A percentile compares a stretch with the other conserved stretches of the same genome.
Conservation (phyloP, 30 jellyfish, hydroid and myxozoan genomes). For the Turritopsis rubra region DNA sequence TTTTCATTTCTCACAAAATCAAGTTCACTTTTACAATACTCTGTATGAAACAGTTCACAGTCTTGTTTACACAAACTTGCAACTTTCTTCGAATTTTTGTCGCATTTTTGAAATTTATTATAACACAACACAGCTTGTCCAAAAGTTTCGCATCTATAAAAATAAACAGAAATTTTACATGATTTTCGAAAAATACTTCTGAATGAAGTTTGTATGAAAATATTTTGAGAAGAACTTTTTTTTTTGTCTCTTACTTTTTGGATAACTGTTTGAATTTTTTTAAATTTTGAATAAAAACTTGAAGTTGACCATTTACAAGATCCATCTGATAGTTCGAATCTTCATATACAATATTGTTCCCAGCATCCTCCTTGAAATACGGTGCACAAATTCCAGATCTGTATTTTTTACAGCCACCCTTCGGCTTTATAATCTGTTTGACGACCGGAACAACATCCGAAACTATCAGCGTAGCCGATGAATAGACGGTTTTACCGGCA, state of each 20-base stretch:
- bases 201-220: background rate
- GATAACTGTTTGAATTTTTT: background rate
- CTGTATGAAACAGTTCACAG: constrained; percentile 57
- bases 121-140: constrained; percentile 81
- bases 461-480: constrained; percentile 4
- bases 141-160: constrained; percentile 63
- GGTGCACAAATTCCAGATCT: constrained; percentile 59
- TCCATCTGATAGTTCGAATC: constrained; percentile 63
- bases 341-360: constrained; percentile 49
- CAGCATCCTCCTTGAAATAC: constrained; percentile 26
- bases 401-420: constrained; percentile 70
- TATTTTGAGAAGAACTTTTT: background rate
- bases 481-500: constrained; percentile 3
- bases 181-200: too few species aligned
- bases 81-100: constrained; percentile 30
- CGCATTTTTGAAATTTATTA: constrained; percentile 70
- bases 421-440: background rate
- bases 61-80: constrained; percentile 81
- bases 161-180: too few species aligned
- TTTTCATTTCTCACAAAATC: constrained; percentile 42
- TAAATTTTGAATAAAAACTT: background rate
- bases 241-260: background rate
- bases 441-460: constrained; percentile 4
- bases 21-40: constrained; percentile 65
- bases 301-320: constrained; percentile 52